phyloP scores from a whole-genome alignment of 2,113 vertebrate species.

The Brienomyrus brachyistius region DNA sequence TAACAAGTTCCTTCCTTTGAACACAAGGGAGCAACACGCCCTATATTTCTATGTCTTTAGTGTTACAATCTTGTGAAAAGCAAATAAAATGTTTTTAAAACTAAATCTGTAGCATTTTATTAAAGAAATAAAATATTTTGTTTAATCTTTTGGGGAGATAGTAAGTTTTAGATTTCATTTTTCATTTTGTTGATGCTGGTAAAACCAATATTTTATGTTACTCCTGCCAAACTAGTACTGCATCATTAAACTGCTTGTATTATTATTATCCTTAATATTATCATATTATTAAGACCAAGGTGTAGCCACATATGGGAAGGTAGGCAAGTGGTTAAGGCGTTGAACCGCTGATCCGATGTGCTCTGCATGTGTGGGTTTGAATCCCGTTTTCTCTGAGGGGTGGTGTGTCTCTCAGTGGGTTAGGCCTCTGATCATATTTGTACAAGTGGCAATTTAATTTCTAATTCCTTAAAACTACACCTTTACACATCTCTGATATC shows the following conservation, averaged over 20 bases:
- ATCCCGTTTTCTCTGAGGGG: neutral
- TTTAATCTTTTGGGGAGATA: neutral
- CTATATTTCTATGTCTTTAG: neutral
- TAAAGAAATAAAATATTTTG: neutral
- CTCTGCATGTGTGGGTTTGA: neutral
- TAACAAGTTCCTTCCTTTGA: neutral
- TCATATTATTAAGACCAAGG: neutral
- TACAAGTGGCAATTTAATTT: neutral
- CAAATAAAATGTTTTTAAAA: neutral
- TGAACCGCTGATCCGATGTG: neutral
- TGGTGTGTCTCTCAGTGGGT: neutral
- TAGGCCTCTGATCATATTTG: neutral
- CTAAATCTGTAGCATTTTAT: neutral
- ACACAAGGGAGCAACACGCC: neutral
- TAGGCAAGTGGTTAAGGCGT: neutral
- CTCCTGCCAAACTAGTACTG: neutral
- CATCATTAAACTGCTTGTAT: neutral
- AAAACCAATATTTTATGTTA: neutral
- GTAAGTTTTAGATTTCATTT: neutral
- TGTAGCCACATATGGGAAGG: neutral
- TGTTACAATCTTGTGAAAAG: neutral
- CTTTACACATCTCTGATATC: neutral
- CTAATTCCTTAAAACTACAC: neutral
- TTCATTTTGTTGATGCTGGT: neutral
- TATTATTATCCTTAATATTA: neutral